Evolutionary conservation across 2,888 invertebrate species (phyloP).

Genomic region (Amiota communis): DNA sequence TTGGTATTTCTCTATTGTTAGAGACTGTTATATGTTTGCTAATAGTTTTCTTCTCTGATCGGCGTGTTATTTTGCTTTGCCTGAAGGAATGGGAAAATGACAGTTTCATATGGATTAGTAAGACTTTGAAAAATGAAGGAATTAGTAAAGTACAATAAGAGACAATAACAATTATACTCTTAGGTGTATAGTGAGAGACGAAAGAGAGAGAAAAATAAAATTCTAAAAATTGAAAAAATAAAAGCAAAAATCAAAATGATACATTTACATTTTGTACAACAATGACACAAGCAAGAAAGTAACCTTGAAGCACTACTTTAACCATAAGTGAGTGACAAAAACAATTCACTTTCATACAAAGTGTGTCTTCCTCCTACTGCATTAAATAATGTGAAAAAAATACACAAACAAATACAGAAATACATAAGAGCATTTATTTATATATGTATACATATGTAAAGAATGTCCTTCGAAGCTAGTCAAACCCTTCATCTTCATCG

Average conservation of each 20-base stretch:
- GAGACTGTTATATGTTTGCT: background rate
- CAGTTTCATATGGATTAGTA: slow-evolving; percentile 65
- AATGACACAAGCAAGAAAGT: background rate
- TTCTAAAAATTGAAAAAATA: no score
- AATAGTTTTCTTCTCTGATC: background rate
- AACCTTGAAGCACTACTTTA: slow-evolving; percentile 15
- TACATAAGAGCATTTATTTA: background rate
- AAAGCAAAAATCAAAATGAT: background rate
- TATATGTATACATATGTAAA: background rate
- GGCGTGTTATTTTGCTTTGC: slow-evolving; percentile 53
- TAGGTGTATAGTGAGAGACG: no score
- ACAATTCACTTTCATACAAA: slow-evolving; percentile 16
- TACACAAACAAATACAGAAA: background rate
- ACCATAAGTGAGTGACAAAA: background rate
- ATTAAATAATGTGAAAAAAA: background rate
- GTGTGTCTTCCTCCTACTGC: no score
- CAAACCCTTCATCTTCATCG: background rate
- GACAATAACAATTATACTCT: background rate
- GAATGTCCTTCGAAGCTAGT: slow-evolving; percentile 7
- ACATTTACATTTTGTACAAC: background rate
- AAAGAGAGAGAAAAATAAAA: background rate
- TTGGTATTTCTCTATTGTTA: background rate
- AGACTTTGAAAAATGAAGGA: slow-evolving; percentile 39
- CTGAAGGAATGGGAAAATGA: slow-evolving; percentile 65
- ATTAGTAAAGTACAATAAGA: slow-evolving; percentile 11